These are phyloP conservation scores for Agonum fuliginosum DNA, from an alignment of 2,888 invertebrate species.

Conservation along the genomic window DNA sequence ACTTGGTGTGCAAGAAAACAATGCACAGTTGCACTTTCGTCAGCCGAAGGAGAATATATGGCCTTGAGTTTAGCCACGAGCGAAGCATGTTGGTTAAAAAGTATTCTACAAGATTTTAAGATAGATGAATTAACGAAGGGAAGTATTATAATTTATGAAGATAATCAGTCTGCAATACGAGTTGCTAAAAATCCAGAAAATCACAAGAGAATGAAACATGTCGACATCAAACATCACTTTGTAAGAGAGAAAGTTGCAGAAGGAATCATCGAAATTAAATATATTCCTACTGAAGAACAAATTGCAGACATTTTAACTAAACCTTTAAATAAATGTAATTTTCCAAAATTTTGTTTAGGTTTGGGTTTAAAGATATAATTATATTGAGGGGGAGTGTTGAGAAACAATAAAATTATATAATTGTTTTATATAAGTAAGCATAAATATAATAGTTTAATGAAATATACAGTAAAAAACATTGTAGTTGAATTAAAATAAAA, in stretches of 20 bases:
- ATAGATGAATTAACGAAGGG: not conserved
- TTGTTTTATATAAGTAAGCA: too few relatives aligned
- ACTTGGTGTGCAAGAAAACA: not conserved
- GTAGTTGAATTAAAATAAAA: too few relatives aligned
- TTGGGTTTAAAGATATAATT: too few relatives aligned
- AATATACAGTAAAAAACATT: too few relatives aligned
- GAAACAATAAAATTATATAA: too few relatives aligned
- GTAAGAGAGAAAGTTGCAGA: constrained; percentile 32
- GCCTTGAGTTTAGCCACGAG: constrained; percentile 64
- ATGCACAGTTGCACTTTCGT: not conserved
- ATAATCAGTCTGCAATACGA: constrained; percentile 39
- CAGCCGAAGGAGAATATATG: constrained; percentile 65
- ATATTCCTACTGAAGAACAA: constrained; percentile 24
- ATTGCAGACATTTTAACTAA: constrained; percentile 57
- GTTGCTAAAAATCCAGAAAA: constrained; percentile 27
- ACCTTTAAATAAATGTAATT: constrained; percentile 26
- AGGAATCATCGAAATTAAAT: not conserved
- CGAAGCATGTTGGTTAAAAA: constrained; percentile 65
- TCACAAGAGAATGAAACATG: constrained; percentile 57
- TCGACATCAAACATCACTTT: constrained; percentile 57
- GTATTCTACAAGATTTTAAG: constrained; percentile 62
- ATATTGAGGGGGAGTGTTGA: too few relatives aligned
- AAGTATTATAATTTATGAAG: constrained; percentile 12
- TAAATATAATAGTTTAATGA: too few relatives aligned
- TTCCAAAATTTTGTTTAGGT: too few relatives aligned